These are phyloP conservation scores for Bovichtus variegatus DNA, from an alignment of 2,797 vertebrate species.

Conservation along the genomic window DNA sequence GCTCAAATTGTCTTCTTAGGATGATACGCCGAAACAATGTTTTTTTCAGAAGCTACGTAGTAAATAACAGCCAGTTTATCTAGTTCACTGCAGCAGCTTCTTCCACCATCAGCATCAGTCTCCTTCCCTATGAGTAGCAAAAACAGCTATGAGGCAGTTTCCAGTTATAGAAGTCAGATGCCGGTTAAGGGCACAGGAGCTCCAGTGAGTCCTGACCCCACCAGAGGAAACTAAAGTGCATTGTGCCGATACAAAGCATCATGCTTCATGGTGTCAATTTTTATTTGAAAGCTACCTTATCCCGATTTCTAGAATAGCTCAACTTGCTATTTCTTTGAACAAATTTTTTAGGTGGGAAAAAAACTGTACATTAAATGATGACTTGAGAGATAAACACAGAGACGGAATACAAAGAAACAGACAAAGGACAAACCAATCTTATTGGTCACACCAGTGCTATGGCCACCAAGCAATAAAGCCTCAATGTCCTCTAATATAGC, in stretches of 20 bases:
- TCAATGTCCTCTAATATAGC: conserved; percentile 12
- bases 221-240: conserved; percentile 31
- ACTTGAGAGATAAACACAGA: background rate
- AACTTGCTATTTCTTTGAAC: background rate
- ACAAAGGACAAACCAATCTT: background rate
- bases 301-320: background rate
- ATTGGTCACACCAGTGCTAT: conserved; percentile 27
- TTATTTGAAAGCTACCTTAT: conserved; percentile 10
- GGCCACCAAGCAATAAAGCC: conserved; percentile 32
- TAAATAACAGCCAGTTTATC: conserved; percentile 26
- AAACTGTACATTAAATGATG: background rate
- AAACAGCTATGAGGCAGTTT: conserved; percentile 41
- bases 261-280: conserved; percentile 17
- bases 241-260: conserved; percentile 2
- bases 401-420: background rate
- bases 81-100: conserved; percentile 51
- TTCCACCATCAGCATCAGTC: conserved; percentile 35
- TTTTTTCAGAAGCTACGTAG: background rate
- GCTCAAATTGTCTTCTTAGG: background rate
- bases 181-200: conserved; percentile 33
- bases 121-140: conserved; percentile 39
- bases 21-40: background rate
- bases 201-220: conserved; percentile 30
- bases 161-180: conserved; percentile 36
- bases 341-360: background rate